Conservation (phyloP, 2,113 vertebrate genomes). For the Sardina pilchardus region DNA sequence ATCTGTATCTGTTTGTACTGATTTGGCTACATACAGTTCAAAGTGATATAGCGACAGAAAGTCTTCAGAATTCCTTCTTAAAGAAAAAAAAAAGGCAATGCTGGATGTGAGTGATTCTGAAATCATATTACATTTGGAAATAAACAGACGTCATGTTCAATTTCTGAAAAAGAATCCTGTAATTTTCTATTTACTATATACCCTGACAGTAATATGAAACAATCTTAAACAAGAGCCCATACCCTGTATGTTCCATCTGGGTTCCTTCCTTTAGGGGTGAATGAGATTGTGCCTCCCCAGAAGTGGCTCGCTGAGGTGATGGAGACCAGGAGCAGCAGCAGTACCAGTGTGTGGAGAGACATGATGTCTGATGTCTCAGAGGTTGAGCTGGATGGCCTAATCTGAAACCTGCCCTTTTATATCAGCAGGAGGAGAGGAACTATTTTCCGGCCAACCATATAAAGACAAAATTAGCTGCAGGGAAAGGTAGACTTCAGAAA, state of each 20-base stretch:
- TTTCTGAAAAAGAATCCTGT: no score
- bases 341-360: conserved; percentile 13
- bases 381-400: neutral
- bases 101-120: no score
- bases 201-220: neutral
- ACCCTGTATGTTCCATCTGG: conserved; percentile 40
- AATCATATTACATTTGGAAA: no score
- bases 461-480: neutral
- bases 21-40: no score
- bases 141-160: no score
- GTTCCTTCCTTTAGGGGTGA: conserved; percentile 44
- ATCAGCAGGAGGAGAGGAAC: neutral
- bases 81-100: no score
- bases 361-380: conserved; percentile 11
- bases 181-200: no score
- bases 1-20: no score
- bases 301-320: conserved; percentile 1
- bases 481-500: neutral
- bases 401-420: neutral
- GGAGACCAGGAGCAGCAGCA: conserved; percentile 28
- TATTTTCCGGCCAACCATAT: neutral
- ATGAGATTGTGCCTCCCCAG: conserved; percentile 39
- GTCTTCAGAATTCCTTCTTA: no score
- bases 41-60: no score
- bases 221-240: neutral